Conservation (phyloP, 2,113 vertebrate species). For the Verasper variegatus region DNA sequence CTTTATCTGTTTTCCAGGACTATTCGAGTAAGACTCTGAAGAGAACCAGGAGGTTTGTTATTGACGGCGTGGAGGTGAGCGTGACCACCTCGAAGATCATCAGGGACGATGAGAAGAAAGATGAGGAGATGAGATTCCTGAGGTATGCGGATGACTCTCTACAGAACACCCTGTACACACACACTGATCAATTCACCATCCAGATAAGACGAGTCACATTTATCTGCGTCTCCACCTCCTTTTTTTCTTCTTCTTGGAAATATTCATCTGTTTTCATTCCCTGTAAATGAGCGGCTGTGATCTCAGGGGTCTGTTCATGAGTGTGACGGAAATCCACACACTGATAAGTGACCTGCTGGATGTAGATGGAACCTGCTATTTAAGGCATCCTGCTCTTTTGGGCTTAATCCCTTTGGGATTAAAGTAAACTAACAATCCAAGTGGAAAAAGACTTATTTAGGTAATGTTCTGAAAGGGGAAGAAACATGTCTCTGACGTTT, state of each 20-base stretch:
- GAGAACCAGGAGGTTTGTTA: conserved; percentile 92
- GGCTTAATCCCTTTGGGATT: conserved; percentile 10
- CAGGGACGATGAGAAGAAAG: conserved; percentile 95
- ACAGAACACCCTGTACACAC: background rate
- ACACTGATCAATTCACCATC: background rate
- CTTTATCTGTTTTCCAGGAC: conserved; percentile 74
- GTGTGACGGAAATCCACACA: background rate
- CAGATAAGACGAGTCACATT: background rate
- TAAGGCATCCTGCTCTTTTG: conserved; percentile 26
- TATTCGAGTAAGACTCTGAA: conserved; percentile 92
- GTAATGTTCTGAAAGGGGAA: background rate
- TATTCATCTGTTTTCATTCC: background rate
- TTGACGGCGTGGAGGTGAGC: conserved; percentile 95
- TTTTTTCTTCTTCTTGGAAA: background rate
- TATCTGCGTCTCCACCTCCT: background rate
- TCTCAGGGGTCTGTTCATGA: background rate
- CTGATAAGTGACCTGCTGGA: background rate
- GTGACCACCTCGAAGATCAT: conserved; percentile 99
- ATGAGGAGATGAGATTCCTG: conserved; percentile 97
- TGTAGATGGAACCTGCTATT: conserved; percentile 33
- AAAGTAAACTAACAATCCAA: conserved; percentile 12
- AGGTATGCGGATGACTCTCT: conserved; percentile 81
- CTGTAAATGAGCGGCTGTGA: background rate
- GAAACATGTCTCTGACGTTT: conserved; percentile 3
- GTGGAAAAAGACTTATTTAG: conserved; percentile 34